phyloP scores from a whole-genome alignment of 2,888 invertebrate genomes.

The Caenorhabditis sp. region DNA sequence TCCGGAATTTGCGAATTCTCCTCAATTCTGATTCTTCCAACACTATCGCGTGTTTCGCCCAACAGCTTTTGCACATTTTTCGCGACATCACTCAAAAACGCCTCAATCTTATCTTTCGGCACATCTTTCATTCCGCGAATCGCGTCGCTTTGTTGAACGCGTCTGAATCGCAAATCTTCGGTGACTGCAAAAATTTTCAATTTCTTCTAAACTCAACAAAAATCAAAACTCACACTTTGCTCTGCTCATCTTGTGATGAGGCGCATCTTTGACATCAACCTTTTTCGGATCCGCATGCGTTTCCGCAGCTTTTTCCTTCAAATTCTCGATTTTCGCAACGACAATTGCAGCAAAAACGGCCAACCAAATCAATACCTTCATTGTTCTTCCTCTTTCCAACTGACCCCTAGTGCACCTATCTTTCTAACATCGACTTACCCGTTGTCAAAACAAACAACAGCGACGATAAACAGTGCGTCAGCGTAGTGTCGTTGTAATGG shows the following conservation, averaged over 20 bases:
- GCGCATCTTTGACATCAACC: neutral
- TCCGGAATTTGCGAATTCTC: neutral
- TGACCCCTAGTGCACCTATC: too few species aligned
- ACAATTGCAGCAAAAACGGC: neutral
- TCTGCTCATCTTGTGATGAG: neutral
- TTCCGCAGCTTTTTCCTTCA: neutral
- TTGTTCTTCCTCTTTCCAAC: neutral
- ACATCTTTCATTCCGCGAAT: neutral
- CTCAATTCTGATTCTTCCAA: neutral
- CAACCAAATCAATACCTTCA: neutral
- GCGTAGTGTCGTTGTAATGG: neutral
- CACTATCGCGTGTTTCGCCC: neutral
- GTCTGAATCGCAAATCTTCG: neutral
- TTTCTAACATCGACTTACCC: neutral
- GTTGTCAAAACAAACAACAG: neutral
- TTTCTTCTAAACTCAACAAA: neutral
- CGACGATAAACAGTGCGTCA: neutral
- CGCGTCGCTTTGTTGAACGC: neutral
- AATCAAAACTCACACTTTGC: neutral
- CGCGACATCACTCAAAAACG: neutral
- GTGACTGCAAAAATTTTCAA: neutral
- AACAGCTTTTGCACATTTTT: slow-evolving; percentile 1
- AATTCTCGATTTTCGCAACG: neutral
- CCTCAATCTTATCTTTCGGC: neutral
- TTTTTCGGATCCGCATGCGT: neutral